These are phyloP conservation scores for Tapirus terrestris DNA, from an alignment of 2,113 vertebrate species.

Conservation along the genomic window DNA sequence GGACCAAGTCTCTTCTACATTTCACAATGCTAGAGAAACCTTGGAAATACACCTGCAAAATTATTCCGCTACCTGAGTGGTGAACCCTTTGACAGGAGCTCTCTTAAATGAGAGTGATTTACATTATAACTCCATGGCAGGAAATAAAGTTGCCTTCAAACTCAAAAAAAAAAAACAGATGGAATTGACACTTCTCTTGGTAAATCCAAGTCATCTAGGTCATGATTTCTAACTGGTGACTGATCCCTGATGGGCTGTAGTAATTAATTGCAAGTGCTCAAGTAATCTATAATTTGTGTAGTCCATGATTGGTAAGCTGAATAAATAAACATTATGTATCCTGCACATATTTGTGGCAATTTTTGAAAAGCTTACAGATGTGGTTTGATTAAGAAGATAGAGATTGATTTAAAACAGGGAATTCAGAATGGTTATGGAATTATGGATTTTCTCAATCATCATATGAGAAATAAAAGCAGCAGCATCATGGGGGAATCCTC, in stretches of 20 bases:
- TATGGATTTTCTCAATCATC: not conserved
- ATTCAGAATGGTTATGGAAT: not conserved
- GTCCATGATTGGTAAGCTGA: not conserved
- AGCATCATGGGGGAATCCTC: not conserved
- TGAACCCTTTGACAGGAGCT: not conserved
- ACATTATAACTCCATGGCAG: not conserved
- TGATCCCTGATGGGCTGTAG: not conserved
- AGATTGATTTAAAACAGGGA: not conserved
- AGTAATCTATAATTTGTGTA: not conserved
- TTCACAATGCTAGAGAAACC: not conserved
- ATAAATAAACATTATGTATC: constrained; percentile 25
- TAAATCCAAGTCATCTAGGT: not conserved
- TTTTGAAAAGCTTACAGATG: not conserved
- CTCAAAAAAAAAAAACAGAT: not conserved
- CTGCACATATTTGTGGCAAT: not conserved
- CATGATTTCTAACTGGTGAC: not conserved
- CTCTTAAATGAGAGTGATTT: constrained; percentile 6
- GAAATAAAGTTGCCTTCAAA: constrained; percentile 30
- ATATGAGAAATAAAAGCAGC: not conserved
- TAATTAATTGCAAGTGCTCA: not conserved
- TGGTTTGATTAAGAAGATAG: not conserved
- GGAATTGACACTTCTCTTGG: not conserved
- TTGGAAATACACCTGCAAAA: constrained; percentile 7
- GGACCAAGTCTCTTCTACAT: not conserved
- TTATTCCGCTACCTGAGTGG: not conserved